Base-by-base conservation (phyloP, 1,140 invertebrate species). In the Megalopta genalis region DNA sequence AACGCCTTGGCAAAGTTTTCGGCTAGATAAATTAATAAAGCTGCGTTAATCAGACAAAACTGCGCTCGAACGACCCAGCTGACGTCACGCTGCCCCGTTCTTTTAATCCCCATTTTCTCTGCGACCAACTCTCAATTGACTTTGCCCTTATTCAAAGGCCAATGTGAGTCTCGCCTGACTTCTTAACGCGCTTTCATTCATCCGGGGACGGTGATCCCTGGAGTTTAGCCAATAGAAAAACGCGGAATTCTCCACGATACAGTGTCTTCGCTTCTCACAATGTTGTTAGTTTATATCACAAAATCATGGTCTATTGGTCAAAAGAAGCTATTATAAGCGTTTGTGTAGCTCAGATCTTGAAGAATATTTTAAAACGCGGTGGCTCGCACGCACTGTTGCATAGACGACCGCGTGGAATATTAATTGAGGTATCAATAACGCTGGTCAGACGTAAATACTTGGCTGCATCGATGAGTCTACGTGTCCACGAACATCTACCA, bases 391-490 rank as follows among this genome's bases (percentile, higher is more conserved):
- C 49, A 25, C 25, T 52, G 25, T 65, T 23, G 60, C 67, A 70
- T 39, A 25, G 64, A 18, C 27, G 7, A 21, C 25, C 2, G 32
- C 46, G 63, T 32, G 42, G 77, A 81, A 82, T 85, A 85, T 85
- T 82, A 81, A 86, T 85, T 21, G n/a, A 39, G 21, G 32, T 37
- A 78, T 75, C 59, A 85, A 86, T 82, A 86, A 85, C 37, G 70
- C 64, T 75, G 68, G 65, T 59, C 65, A 52, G 69, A 76, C 70
- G 62, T 25, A 74, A 84, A 64, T 46, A 25, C 62, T 77, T 54
- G 21, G 27, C 32, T 63, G 49, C 70, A 74, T 79, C 77, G 27
- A 79, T 62, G 25, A 71, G 69, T n/a, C 25, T 27, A 54, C 71
- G 72, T 54, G 72, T 60, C 54, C 64, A 80, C 72, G 60, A 21